Evolutionary conservation across 1,140 invertebrate species (phyloP).

Genomic region (Paraescarpia echinospica): DNA sequence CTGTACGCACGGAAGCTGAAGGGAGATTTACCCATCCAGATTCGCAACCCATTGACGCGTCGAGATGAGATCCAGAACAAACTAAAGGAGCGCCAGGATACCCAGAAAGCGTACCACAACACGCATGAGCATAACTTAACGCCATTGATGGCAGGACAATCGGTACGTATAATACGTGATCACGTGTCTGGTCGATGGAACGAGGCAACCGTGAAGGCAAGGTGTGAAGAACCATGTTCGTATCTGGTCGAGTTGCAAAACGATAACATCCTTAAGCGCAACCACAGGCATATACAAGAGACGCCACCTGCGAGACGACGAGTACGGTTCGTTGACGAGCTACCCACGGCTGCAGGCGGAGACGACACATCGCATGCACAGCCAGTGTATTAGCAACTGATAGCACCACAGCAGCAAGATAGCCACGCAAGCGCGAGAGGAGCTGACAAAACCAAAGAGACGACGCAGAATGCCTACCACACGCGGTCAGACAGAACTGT

Average conservation of each 20-base stretch:
- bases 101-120: neutral
- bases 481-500: too few species aligned
- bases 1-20: neutral
- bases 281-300: neutral
- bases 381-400: too few species aligned
- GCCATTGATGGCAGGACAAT: neutral
- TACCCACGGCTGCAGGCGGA: too few species aligned
- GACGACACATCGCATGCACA: too few species aligned
- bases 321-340: too few species aligned
- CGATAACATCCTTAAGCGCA: neutral
- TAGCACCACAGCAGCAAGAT: too few species aligned
- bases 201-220: neutral
- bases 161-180: neutral
- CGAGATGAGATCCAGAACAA: neutral
- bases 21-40: neutral
- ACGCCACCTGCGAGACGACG: neutral
- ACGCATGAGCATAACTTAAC: neutral
- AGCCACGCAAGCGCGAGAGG: too few species aligned
- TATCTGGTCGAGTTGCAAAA: neutral
- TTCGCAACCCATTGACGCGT: neutral
- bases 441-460: too few species aligned
- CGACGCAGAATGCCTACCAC: too few species aligned
- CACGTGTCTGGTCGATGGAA: neutral
- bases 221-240: neutral
- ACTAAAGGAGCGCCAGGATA: neutral